phyloP scores from a whole-genome alignment of 1,140 invertebrate genomes.

The Drosophila mayri region DNA sequence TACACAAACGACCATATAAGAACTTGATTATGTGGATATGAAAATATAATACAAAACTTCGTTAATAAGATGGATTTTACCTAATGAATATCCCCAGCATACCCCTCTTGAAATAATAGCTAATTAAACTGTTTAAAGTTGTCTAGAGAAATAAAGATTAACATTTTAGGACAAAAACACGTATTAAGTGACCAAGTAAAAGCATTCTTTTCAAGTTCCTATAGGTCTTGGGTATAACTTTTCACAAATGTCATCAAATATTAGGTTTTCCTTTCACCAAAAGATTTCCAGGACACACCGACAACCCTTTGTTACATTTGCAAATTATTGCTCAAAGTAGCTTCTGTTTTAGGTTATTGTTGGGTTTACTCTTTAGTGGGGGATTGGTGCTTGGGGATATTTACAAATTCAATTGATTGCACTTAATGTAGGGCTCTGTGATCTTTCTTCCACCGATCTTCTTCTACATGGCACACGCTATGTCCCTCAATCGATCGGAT shows the following conservation, averaged over 20 bases:
- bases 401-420: conserved; percentile 54
- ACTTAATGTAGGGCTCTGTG: conserved; percentile 46
- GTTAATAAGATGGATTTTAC: too few relatives aligned
- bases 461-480: conserved; percentile 64
- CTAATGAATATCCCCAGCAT: background rate
- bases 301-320: background rate
- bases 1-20: background rate
- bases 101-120: background rate
- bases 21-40: too few relatives aligned
- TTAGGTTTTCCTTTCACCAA: background rate
- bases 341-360: conserved; percentile 4
- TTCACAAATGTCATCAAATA: background rate
- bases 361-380: conserved; percentile 11
- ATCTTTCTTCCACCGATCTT: conserved; percentile 20
- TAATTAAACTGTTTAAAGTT: background rate
- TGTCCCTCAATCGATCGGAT: conserved; percentile 19
- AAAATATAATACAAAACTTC: background rate
- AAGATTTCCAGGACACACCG: background rate
- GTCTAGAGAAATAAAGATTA: too few relatives aligned
- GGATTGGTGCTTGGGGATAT: conserved; percentile 41
- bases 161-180: too few relatives aligned
- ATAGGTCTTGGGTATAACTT: background rate
- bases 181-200: too few relatives aligned
- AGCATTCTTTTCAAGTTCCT: background rate
- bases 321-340: conserved; percentile 1